These are phyloP conservation scores for Sebastes dallii DNA, from an alignment of 2,797 vertebrate genomes.

Conservation along the genomic window DNA sequence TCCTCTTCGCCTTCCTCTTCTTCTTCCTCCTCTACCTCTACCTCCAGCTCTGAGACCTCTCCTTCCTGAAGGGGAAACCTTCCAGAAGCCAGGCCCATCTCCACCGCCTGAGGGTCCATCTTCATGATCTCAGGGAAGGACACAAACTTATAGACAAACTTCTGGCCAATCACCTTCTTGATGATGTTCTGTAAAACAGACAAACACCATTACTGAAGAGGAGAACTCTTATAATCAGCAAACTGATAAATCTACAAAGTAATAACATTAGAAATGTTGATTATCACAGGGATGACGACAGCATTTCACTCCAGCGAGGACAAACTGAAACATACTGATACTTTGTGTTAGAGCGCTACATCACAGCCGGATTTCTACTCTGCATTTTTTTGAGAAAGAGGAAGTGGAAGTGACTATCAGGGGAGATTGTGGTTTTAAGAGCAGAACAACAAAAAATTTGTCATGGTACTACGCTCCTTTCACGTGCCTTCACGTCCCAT, in stretches of 20 bases:
- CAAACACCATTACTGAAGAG: background rate
- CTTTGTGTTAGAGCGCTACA: background rate
- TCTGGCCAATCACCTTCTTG: constrained; percentile 97
- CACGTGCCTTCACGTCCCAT: background rate
- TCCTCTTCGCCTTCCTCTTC: constrained; percentile 76
- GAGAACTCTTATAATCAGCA: background rate
- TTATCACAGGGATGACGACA: background rate
- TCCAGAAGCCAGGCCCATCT: constrained; percentile 87
- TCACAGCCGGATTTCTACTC: background rate
- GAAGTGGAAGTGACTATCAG: constrained; percentile 63
- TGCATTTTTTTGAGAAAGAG: constrained; percentile 42
- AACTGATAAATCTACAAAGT: background rate
- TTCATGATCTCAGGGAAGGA: constrained; percentile 96
- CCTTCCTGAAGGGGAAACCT: constrained; percentile 86
- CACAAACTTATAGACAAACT: constrained; percentile 98
- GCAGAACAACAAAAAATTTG: constrained; percentile 26
- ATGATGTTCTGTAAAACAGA: constrained; percentile 91
- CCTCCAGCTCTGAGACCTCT: constrained; percentile 83
- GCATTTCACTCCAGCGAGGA: background rate
- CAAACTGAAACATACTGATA: background rate
- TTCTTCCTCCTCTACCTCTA: constrained; percentile 80
- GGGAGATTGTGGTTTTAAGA: constrained; percentile 30
- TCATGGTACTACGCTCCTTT: background rate
- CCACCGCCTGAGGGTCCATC: constrained; percentile 91
- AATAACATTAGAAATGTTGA: background rate